Evolutionary conservation across 1,140 invertebrate species (phyloP), one percentile per base, ranked within the genome.

Genomic region (Listronotus bonariensis): DNA sequence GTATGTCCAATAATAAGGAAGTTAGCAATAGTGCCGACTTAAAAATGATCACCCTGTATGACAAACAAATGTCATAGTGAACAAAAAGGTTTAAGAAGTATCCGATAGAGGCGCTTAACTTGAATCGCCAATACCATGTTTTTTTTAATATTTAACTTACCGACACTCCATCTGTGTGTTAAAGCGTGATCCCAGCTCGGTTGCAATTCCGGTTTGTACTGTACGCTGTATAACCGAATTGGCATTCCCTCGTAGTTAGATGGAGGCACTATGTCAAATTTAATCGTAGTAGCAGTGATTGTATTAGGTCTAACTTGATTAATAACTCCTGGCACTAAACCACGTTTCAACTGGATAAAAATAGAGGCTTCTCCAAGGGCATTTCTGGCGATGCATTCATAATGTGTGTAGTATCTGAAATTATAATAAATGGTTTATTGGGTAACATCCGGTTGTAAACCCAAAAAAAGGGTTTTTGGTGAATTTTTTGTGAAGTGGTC

Each of bases 311-410:
- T 85, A 0, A 83, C 85, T 76, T 90, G 82, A 12, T 79, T 72
- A 52, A 88, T 73, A 11, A 76, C 74, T 15, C 78, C 74, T 0
- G 89, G 90, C 0, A 76, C 79, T 34, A 78, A 77, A 1, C 91
- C 94, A 78, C 93, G 85, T 66, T 86, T 85, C 38, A 97, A 80
- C 40, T 88, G 82, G 52, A 96, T 87, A 15, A 79, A 76, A 52
- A 87, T 85, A 45, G 86, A 84, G 0, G 81, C 82, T 42, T 81
- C 81, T 4, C 95, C 95, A 36, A 90, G 85, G 15, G 80, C 80
- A 71, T 96, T 96, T 3, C 82, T 87, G 0, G 93, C 93, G 36
- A 89, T 82, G 78, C 94, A 96, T 72, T 87, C 90, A 80, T 96
- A 97, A 15, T 80, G 79, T 0, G 88, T 89, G 56, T 59, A 77